Base-by-base conservation (phyloP, 2,888 invertebrate genomes). In the Lysandra bellargus region DNA sequence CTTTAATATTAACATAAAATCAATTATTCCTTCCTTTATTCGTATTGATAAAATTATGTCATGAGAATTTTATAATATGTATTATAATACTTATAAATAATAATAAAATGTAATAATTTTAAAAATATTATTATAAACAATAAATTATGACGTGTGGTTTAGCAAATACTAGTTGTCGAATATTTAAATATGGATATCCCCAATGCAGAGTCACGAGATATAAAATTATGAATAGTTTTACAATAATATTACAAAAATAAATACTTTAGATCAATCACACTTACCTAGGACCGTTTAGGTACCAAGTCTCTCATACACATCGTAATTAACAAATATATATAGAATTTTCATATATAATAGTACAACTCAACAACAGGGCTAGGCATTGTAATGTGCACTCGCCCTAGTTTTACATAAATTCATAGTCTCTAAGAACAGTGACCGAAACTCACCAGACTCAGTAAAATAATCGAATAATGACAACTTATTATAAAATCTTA, bases 261-360 rank as follows among this genome's bases (percentile, higher is more conserved):
- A 69, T 33, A 69, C 64, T 69, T 69, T 33, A 69, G 33, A 69
- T 69, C 69, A 69, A 12, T 33, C 69, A 69, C 69, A 69, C 69
- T 33, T 33, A 33, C 69, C 69, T 33, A 69, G 69, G 23, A 69
- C 69, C 33, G 14, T 30, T 69, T 69, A 69, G 69, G 69, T 69
- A 23, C 69, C 14, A 69, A 33, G 69, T 69, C 14, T 33, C 69
- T 64, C 9, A 14, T 14, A 12, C 69, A 69, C 14, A 4, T 33
- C 69, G 23, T 69, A 14, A 69, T 14, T 69, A 69, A 14, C 33
- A 33, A 33, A 69, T 69, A 69, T 69, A 69, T 30, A 64, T 12
- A 64, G 30, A 69, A 69, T 69, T 33, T 33, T 69, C 33, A 69
- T 33, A 33, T 14, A 69, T 69, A 69, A 69, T 30, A 64, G 1